Evolutionary conservation across 2,797 vertebrate species (phyloP), one percentile per base, ranked within the genome.

Genomic region (Mormyrops attenuatus): DNA sequence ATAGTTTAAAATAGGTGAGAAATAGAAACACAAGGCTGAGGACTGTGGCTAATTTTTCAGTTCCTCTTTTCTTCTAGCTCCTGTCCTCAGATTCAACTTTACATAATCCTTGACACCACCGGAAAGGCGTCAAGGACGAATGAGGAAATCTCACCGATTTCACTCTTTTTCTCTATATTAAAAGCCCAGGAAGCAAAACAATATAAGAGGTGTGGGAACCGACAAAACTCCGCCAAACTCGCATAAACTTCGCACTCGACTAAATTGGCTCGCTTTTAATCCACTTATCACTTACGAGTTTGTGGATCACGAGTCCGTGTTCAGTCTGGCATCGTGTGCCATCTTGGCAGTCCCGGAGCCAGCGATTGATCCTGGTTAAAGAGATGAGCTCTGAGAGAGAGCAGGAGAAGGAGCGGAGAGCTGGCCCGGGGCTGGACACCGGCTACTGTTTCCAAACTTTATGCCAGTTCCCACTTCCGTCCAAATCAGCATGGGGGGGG

Each of bases 341-440:
- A 49, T 87, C 34, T 69, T 47, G 44, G 8, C 47, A 52, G 60
- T 53, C 88, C 57, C 0, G 34, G 22, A 47, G 41, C 88, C 82
- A 85, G 80, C 38, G 26, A 85, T 55, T 89, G 77, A 89, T 85
- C 88, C 77, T 17, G 13, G 57, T 84, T 89, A 44, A 63, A 85
- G 55, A 13, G 53, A 55, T 49, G 80, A 63, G 26, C 53, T 60
- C 80, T n/a, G 38, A 85, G 20, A 34, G n/a, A n/a, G 38, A 89
- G 41, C 88, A 44, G 52, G 20, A 30, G 13, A 34, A 55, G 52
- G 52, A n/a, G 73, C 3, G n/a, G 49, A 20, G 26, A 34, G 53
- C 85, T 15, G 53, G 17, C 17, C 30, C 13, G 34, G 53, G 30
- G 53, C 53, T 87, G 85, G 53, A 57, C 15, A 9, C 30, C 3